A percentile compares a stretch with the other conserved stretches of the same genome.
Conservation (phyloP, 2,113 vertebrate species). For the Macquaria australasica region DNA sequence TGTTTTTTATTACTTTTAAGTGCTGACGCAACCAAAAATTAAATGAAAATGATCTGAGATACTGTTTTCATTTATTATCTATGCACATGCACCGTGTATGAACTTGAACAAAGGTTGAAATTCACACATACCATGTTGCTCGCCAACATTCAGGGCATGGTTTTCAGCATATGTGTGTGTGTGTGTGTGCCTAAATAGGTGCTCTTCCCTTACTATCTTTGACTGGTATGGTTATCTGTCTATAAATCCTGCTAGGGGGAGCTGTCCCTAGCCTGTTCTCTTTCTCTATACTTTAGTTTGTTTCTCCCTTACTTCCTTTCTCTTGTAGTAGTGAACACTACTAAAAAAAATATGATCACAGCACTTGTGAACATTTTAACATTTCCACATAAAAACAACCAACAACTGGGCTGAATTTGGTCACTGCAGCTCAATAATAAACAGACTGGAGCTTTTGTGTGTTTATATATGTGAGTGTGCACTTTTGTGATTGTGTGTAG, state of each 20-base stretch:
- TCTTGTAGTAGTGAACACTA: neutral
- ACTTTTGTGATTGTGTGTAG: constrained; percentile 65
- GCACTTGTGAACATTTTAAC: constrained; percentile 23
- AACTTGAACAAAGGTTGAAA: constrained; percentile 6
- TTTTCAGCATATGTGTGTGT: neutral
- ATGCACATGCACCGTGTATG: neutral
- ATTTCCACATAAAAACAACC: constrained; percentile 25
- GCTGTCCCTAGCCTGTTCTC: constrained; percentile 1
- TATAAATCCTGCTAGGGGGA: constrained; percentile 29
- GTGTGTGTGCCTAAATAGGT: neutral
- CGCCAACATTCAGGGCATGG: neutral
- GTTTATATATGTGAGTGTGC: constrained; percentile 47
- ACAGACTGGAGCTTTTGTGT: constrained; percentile 20
- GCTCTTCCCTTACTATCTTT: neutral
- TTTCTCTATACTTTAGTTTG: neutral
- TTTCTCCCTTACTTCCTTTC: neutral
- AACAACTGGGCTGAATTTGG: neutral
- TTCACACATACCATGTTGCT: neutral
- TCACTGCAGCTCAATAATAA: constrained; percentile 44
- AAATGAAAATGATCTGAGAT: constrained; percentile 1
- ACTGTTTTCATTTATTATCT: neutral
- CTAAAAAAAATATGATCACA: constrained; percentile 6
- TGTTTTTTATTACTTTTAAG: constrained; percentile 24
- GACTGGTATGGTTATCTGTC: neutral
- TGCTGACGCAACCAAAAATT: neutral